Evolutionary conservation across 2,797 vertebrate genomes (phyloP).

Genomic region (Siniperca undulata): DNA sequence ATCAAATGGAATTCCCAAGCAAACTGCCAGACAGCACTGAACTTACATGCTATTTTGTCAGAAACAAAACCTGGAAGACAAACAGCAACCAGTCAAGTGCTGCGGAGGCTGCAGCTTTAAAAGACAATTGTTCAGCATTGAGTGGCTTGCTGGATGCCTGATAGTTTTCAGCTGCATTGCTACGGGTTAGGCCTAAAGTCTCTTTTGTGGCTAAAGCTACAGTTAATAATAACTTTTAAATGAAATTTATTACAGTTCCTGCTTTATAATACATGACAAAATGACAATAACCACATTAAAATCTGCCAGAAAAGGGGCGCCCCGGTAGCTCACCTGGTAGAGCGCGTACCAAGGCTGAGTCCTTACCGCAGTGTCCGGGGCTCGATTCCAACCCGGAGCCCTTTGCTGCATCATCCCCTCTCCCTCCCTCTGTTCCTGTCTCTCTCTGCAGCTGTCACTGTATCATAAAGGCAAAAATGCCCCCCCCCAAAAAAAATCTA

Average conservation of each 20-base stretch:
- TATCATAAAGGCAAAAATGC: no score
- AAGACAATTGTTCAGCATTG: slow-evolving; percentile 31
- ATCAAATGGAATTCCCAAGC: slow-evolving; percentile 36
- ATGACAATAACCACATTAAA: neutral
- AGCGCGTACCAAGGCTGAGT: no score
- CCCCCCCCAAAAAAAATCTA: neutral
- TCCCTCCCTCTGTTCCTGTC: no score
- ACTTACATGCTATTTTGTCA: slow-evolving; percentile 53
- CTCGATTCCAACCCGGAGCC: no score
- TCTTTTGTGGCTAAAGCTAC: neutral
- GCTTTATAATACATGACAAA: slow-evolving; percentile 8
- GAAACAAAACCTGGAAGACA: slow-evolving; percentile 63
- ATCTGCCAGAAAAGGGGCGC: neutral
- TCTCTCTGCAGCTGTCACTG: no score
- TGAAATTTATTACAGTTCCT: slow-evolving; percentile 10
- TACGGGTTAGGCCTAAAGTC: neutral
- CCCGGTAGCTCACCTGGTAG: no score
- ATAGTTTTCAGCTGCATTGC: slow-evolving; percentile 22
- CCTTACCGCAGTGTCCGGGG: no score
- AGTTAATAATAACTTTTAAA: slow-evolving; percentile 21
- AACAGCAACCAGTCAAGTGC: slow-evolving; percentile 54
- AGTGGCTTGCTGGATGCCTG: slow-evolving; percentile 18
- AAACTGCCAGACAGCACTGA: slow-evolving; percentile 37
- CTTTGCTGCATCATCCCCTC: no score
- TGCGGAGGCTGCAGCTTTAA: slow-evolving; percentile 35